These are phyloP conservation scores for Octomys mimax DNA, from an alignment of 2,797 vertebrate species.

Conservation along the genomic window DNA sequence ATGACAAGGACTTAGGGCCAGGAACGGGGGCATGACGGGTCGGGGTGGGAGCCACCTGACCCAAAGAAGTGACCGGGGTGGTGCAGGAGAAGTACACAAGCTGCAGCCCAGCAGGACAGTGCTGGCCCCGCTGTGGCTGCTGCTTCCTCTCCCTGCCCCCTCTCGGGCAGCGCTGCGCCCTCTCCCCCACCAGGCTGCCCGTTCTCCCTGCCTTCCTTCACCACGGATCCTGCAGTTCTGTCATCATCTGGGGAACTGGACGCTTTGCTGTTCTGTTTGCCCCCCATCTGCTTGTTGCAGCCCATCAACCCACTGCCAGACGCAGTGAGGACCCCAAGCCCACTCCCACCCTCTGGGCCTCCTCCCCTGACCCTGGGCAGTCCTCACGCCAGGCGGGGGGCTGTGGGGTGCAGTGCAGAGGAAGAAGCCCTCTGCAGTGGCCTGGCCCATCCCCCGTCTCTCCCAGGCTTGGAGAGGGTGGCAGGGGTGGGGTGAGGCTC, in stretches of 20 bases:
- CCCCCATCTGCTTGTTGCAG: not conserved
- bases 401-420: not conserved
- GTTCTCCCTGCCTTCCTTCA: too few species aligned
- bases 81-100: not conserved
- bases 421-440: not conserved
- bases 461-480: not conserved
- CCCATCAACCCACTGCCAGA: not conserved
- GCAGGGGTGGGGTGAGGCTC: not conserved
- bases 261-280: not conserved
- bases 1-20: conserved; percentile 15
- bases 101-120: not conserved
- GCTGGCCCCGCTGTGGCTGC: rapidly evolving
- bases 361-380: not conserved
- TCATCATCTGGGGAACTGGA: not conserved
- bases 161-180: too few species aligned
- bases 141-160: not conserved
- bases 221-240: not conserved
- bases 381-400: not conserved
- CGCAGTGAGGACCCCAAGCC: not conserved
- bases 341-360: not conserved
- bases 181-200: too few species aligned
- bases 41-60: not conserved
- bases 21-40: not conserved
- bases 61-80: not conserved
- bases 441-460: not conserved